Conservation (phyloP, 2,797 vertebrate genomes). For the Crenuchus spilurus region DNA sequence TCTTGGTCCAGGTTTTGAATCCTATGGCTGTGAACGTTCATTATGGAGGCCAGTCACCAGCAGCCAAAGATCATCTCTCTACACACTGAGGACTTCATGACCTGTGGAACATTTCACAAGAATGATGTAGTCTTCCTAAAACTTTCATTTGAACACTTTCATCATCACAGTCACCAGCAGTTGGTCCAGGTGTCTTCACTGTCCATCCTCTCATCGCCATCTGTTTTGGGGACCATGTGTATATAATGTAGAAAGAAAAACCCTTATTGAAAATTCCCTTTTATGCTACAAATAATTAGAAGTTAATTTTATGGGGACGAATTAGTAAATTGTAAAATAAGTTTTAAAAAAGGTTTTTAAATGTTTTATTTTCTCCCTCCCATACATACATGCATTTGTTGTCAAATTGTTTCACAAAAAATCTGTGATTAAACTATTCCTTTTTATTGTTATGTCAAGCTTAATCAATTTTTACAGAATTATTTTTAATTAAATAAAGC, state of each 20-base stretch:
- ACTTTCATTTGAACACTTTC: too few species aligned
- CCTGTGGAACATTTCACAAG: slow-evolving; percentile 30
- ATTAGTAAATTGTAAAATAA: slow-evolving; percentile 66
- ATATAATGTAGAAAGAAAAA: slow-evolving; percentile 74
- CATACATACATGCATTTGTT: slow-evolving; percentile 67
- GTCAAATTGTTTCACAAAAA: slow-evolving; percentile 75
- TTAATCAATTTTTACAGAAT: slow-evolving; percentile 85
- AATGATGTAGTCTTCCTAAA: too few species aligned
- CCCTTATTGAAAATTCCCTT: slow-evolving; percentile 65
- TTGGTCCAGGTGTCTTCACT: too few species aligned
- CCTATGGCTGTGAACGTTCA: too few species aligned
- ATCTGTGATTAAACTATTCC: slow-evolving; percentile 70
- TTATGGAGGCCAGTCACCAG: too few species aligned
- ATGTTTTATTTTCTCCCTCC: slow-evolving; percentile 64
- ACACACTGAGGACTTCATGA: slow-evolving; percentile 31
- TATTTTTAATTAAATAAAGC: slow-evolving; percentile 89
- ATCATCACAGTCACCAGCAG: not conserved
- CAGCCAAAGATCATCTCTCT: slow-evolving; percentile 70
- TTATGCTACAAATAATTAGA: slow-evolving; percentile 57
- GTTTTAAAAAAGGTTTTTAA: slow-evolving; percentile 66
- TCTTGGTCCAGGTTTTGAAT: slow-evolving; percentile 3
- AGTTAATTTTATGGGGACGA: slow-evolving; percentile 49
- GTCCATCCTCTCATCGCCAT: too few species aligned
- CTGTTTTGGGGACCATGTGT: slow-evolving; percentile 67
- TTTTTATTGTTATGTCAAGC: slow-evolving; percentile 81